Evolutionary conservation across 2,113 vertebrate species (phyloP).

Genomic region (Oceanodroma tethys): DNA sequence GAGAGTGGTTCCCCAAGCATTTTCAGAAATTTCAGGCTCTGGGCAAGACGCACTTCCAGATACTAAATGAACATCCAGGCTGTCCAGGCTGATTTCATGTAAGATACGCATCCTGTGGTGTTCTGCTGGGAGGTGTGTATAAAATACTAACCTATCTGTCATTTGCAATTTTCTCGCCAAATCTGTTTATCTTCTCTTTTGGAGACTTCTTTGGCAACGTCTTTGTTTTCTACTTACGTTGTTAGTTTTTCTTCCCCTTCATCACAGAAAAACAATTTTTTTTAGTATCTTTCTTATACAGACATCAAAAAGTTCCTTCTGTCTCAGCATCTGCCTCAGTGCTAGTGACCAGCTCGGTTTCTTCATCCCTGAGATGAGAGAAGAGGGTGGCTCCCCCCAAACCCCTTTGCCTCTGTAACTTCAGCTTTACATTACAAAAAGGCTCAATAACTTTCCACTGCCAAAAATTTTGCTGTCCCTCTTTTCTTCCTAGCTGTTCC

Average conservation of each 20-base stretch:
- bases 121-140: background rate
- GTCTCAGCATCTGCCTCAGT: background rate
- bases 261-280: background rate
- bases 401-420: background rate
- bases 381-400: background rate
- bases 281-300: background rate
- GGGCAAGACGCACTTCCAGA: background rate
- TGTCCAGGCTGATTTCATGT: background rate
- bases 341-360: background rate
- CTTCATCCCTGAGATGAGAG: background rate
- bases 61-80: background rate
- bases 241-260: background rate
- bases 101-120: background rate
- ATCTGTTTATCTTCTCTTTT: background rate
- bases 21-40: background rate
- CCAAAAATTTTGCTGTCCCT: background rate
- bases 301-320: background rate
- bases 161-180: background rate
- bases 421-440: background rate
- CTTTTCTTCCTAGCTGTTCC: background rate
- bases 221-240: background rate
- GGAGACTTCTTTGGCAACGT: background rate
- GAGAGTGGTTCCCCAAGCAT: background rate
- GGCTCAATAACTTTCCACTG: background rate
- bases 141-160: background rate